Base-by-base conservation (phyloP, 1,140 invertebrate species). In the Drosophila nikananu region DNA sequence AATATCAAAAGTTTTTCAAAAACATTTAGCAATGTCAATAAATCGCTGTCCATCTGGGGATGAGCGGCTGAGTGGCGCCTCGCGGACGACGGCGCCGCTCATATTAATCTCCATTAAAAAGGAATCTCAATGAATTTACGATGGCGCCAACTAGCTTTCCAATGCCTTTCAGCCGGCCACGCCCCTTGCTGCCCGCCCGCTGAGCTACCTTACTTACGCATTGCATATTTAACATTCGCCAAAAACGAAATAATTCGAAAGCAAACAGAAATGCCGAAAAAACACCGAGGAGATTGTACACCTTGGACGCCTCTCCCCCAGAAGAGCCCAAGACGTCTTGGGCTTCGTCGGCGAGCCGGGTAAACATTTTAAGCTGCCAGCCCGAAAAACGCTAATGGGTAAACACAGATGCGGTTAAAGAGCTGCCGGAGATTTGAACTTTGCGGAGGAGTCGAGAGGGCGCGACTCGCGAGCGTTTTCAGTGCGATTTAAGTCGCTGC, bases 41-140 rank as follows among this genome's bases (percentile, higher is more conserved):
- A 49, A 58, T 59, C 48, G 67, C 37, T n/a, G 55, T 13, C 13
- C 25, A 66, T 68, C 6, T 51, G 17, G 58, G n/a, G 19, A 19
- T 19, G 19, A 59, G 52, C 51, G 55, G 55, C n/a, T 49, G 49
- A 61, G 52, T 52, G 81, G 60, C 80, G 62, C 57, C 57, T 42
- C 23, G 17, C 62, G 49, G 72, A 39, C 72, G 55, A 49, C 72
- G 35, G 39, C 54, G 32, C 19, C n/a, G 32, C 62, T 76, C 48
- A 55, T 79, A 91, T 91, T 91, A 91, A 91, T 91, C 83, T 91
- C 83, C 89, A 91, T 91, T 91, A 91, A 91, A 91, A 84, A 71
- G 71, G 89, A 84, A 91, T 91, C 87, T 91, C 87, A 87, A 79
- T 91, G 81, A 86, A 91, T 91, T 91, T 82, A 77, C 74, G 63